phyloP scores from a whole-genome alignment of 2,113 vertebrate species.

The Strix aluco region DNA sequence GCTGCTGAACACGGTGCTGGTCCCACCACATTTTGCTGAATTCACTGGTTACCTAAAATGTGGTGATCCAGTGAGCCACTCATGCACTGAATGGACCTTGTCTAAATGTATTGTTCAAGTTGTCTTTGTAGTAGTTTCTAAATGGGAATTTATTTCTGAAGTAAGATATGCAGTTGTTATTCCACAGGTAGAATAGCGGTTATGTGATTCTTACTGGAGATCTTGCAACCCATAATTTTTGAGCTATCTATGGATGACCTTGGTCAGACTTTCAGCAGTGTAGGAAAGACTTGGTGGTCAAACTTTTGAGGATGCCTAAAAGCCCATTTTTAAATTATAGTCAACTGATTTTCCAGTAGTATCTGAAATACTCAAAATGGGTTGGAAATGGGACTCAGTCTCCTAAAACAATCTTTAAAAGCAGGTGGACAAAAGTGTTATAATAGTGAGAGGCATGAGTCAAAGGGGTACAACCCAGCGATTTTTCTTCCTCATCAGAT shows the following conservation, averaged over 20 bases:
- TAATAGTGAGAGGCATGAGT: not conserved
- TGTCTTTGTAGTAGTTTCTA: not conserved
- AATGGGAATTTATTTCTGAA: not conserved
- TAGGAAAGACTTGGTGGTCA: not conserved
- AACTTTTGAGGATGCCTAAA: not conserved
- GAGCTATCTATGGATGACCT: not conserved
- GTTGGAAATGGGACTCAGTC: not conserved
- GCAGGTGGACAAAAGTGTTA: not conserved
- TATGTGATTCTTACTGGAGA: not conserved
- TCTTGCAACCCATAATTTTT: not conserved
- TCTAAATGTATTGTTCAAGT: not conserved
- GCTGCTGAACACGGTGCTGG: not conserved
- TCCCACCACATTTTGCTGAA: not conserved
- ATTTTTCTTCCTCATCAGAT: not conserved
- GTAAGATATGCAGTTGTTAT: not conserved
- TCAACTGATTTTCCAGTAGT: not conserved
- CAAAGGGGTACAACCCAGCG: not conserved
- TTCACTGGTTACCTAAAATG: not conserved
- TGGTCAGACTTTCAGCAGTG: not conserved
- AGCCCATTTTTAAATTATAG: not conserved
- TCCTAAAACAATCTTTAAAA: not conserved
- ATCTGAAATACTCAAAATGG: not conserved
- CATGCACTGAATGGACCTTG: not conserved
- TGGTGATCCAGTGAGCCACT: not conserved
- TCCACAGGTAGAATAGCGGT: not conserved